phyloP scores from a whole-genome alignment of 2,113 vertebrate species.

The Pithys albifrons region DNA sequence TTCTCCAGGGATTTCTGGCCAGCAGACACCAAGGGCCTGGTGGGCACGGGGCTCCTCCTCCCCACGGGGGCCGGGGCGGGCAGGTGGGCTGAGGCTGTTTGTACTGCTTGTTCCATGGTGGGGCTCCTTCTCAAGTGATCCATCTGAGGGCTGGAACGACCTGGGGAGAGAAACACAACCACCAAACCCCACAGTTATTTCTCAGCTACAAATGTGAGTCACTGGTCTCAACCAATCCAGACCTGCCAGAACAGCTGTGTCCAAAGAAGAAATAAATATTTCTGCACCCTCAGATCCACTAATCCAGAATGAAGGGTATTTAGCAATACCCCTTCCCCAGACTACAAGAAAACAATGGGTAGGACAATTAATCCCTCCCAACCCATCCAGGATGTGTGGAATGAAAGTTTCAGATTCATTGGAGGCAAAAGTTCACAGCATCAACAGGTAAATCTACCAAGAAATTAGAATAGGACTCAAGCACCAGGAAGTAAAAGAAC shows the following conservation, averaged over 20 bases:
- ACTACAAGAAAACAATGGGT: background rate
- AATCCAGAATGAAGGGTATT: constrained; percentile 46
- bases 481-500: background rate
- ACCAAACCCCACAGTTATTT: constrained; percentile 16
- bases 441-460: background rate
- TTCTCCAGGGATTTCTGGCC: constrained; percentile 87
- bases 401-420: background rate
- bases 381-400: background rate
- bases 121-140: constrained; percentile 86
- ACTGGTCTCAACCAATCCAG: constrained; percentile 31
- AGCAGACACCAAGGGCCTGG: constrained; percentile 76
- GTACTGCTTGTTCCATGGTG: constrained; percentile 82
- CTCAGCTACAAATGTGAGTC: background rate
- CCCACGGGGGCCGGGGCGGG: constrained; percentile 78
- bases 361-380: background rate
- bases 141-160: constrained; percentile 83
- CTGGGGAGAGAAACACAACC: constrained; percentile 68
- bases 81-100: constrained; percentile 79
- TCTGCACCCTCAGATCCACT: constrained; percentile 47
- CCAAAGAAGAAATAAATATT: background rate
- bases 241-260: background rate
- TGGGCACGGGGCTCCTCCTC: constrained; percentile 81
- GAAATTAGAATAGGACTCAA: background rate
- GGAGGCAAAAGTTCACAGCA: background rate
- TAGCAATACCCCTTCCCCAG: background rate